These are phyloP conservation scores for Carollia perspicillata DNA, from an alignment of 2,113 vertebrate species.

Conservation along the genomic window DNA sequence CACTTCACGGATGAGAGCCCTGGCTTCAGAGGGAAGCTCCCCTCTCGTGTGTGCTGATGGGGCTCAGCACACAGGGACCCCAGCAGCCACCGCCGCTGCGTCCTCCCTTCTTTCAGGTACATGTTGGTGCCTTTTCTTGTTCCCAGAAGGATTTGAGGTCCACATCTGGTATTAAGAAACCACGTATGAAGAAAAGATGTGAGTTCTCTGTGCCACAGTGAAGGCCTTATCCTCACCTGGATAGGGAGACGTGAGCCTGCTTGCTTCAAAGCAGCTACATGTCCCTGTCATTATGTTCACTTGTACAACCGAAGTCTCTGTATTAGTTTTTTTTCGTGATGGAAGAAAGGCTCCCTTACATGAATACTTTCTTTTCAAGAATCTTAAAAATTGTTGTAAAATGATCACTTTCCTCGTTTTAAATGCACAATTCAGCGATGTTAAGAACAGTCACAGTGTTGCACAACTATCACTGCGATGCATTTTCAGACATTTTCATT, in stretches of 20 bases:
- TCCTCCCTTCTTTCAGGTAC: background rate
- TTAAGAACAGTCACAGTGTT: background rate
- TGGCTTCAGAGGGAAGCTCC: background rate
- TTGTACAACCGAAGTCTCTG: background rate
- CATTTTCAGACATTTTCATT: background rate
- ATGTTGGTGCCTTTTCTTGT: background rate
- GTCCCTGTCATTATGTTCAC: background rate
- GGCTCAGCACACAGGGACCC: background rate
- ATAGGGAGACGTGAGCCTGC: background rate
- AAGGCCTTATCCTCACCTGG: background rate
- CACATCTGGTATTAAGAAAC: background rate
- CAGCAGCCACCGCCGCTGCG: background rate
- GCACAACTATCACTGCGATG: background rate
- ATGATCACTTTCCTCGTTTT: background rate
- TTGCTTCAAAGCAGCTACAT: background rate
- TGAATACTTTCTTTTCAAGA: background rate
- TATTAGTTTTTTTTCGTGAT: background rate
- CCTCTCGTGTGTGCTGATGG: background rate
- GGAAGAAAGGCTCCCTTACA: background rate
- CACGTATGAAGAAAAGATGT: background rate
- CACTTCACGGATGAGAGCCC: background rate
- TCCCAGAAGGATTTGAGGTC: background rate
- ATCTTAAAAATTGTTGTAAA: background rate
- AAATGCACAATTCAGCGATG: too few relatives aligned
- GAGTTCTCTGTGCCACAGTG: background rate